Conservation (phyloP, 2,797 vertebrate genomes). For the Dallia pectoralis region DNA sequence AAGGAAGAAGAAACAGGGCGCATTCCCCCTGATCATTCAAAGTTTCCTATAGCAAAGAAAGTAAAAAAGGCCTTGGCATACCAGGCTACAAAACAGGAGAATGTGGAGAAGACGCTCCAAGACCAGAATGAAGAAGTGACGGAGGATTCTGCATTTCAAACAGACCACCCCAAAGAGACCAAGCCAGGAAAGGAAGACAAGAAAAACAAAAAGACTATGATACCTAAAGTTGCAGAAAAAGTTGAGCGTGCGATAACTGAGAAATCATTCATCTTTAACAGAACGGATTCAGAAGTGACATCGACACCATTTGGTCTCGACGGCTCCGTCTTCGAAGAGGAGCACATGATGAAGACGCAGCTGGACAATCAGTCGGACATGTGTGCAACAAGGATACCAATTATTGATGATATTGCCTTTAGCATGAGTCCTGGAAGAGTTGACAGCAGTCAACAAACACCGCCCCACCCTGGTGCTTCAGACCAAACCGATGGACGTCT, state of each 20-base stretch:
- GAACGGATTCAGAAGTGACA: conserved; percentile 3
- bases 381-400: conserved; percentile 11
- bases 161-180: conserved; percentile 21
- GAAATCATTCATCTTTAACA: neutral
- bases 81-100: neutral
- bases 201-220: conserved; percentile 57
- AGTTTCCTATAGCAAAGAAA: neutral
- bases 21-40: neutral
- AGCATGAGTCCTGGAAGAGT: neutral
- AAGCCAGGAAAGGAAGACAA: conserved; percentile 45
- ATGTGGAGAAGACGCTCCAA: neutral
- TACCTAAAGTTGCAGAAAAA: conserved; percentile 27
- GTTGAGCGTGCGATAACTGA: conserved; percentile 19
- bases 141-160: conserved; percentile 5
- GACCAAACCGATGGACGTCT: conserved; percentile 13
- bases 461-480: neutral
- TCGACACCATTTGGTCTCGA: neutral
- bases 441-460: conserved; percentile 29
- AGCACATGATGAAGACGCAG: conserved; percentile 1
- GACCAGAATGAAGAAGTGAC: conserved; percentile 22
- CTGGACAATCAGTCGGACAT: conserved; percentile 8
- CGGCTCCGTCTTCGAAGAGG: neutral
- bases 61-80: neutral
- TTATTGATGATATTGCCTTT: conserved; percentile 9
- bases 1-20: conserved; percentile 29